Percentiles rank a stretch among this genome's conserved stretches.
Evolutionary conservation across 1,140 invertebrate species (phyloP).

Genomic region (Nasonia giraulti): DNA sequence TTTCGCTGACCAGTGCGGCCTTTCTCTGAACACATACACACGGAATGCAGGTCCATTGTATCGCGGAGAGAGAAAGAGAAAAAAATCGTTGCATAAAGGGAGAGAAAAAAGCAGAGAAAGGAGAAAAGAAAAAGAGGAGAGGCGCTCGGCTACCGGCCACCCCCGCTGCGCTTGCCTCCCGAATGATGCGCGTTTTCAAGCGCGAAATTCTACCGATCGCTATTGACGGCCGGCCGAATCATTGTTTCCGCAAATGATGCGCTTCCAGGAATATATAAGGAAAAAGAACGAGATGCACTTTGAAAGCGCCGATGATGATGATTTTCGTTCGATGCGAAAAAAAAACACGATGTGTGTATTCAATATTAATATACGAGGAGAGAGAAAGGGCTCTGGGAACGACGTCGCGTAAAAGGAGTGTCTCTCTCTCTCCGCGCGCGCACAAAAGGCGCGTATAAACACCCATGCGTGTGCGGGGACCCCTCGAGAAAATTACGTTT

Average conservation of each 20-base stretch:
- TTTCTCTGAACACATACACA: neutral
- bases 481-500: neutral
- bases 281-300: neutral
- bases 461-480: neutral
- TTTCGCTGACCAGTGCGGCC: constrained; percentile 25
- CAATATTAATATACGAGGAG: neutral
- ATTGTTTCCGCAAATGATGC: constrained; percentile 42
- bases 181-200: constrained; percentile 44
- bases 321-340: no score
- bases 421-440: neutral
- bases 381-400: neutral
- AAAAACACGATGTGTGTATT: neutral
- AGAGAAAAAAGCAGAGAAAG: neutral
- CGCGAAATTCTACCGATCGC: constrained; percentile 52
- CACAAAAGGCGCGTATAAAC: neutral
- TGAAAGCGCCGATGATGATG: neutral
- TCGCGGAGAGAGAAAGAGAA: neutral
- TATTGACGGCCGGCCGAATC: constrained; percentile 39
- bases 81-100: neutral
- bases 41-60: neutral
- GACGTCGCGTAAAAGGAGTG: neutral
- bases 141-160: constrained; percentile 15
- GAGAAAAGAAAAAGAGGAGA: neutral
- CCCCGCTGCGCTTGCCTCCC: constrained; percentile 2
- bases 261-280: neutral